A percentile compares a stretch with the other conserved stretches of the same genome.
Conservation (phyloP, 2,888 invertebrate genomes). For the Synergus umbraculus region DNA sequence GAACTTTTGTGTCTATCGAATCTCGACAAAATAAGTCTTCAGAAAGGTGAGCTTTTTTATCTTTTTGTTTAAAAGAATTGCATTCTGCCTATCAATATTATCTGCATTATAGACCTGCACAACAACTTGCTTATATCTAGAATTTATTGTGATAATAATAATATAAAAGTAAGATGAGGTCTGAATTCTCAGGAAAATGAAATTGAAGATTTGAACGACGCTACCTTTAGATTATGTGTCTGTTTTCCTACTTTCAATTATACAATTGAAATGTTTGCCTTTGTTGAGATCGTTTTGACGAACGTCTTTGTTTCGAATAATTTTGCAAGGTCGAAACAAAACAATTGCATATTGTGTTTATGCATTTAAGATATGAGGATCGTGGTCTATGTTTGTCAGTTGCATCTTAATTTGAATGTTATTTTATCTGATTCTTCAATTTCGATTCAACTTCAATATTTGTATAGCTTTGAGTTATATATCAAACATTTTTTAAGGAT, state of each 20-base stretch:
- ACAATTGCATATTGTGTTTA: neutral
- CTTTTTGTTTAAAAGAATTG: constrained; percentile 13
- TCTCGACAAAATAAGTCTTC: constrained; percentile 13
- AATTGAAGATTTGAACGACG: neutral
- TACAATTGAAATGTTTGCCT: neutral
- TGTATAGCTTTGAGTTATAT: no score
- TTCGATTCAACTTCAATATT: no score
- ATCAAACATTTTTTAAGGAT: no score
- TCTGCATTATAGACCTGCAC: constrained; percentile 1
- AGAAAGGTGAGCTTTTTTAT: constrained; percentile 21
- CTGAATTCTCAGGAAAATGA: neutral
- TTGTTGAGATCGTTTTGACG: neutral
- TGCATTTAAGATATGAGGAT: neutral
- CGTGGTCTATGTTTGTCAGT: no score
- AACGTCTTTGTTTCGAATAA: neutral
- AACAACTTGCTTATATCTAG: constrained; percentile 4
- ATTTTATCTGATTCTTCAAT: no score
- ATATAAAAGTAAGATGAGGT: neutral
- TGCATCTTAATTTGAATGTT: no score
- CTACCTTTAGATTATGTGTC: neutral
- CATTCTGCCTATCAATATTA: constrained; percentile 23
- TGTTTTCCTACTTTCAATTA: neutral
- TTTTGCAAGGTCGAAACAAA: neutral
- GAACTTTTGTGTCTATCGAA: neutral
- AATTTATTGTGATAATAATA: neutral